Evolutionary conservation across 2,888 invertebrate species (phyloP).

Genomic region (Thera britannica): DNA sequence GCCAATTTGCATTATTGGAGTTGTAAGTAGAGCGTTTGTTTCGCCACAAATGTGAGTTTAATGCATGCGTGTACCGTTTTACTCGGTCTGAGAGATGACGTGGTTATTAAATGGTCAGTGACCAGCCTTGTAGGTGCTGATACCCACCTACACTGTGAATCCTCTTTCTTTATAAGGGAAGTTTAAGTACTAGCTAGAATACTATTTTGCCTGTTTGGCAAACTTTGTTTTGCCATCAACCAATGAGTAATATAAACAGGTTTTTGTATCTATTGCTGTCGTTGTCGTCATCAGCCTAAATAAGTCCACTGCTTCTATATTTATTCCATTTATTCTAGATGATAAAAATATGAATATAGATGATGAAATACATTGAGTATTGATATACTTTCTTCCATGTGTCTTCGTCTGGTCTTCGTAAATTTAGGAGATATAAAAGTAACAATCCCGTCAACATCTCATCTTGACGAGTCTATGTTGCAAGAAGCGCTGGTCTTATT

Average conservation of each 20-base stretch:
- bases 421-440: no score
- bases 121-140: constrained; percentile 40
- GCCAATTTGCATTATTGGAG: constrained; percentile 25
- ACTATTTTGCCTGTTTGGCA: background rate
- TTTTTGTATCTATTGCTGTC: no score
- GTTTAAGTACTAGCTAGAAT: background rate
- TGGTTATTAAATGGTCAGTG: constrained; percentile 42
- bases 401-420: no score
- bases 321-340: no score
- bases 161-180: constrained; percentile 17
- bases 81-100: constrained; percentile 28
- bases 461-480: no score
- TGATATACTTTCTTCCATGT: no score
- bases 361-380: no score
- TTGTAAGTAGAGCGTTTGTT: constrained; percentile 30
- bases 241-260: background rate
- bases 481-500: no score
- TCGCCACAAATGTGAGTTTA: constrained; percentile 39
- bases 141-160: constrained; percentile 16
- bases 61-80: constrained; percentile 35
- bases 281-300: no score
- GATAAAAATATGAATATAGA: no score
- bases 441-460: no score
- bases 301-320: no score
- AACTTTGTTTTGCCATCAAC: background rate